Evolutionary conservation across 2,113 vertebrate genomes (phyloP).

Genomic region (Scartelaos histophorus): DNA sequence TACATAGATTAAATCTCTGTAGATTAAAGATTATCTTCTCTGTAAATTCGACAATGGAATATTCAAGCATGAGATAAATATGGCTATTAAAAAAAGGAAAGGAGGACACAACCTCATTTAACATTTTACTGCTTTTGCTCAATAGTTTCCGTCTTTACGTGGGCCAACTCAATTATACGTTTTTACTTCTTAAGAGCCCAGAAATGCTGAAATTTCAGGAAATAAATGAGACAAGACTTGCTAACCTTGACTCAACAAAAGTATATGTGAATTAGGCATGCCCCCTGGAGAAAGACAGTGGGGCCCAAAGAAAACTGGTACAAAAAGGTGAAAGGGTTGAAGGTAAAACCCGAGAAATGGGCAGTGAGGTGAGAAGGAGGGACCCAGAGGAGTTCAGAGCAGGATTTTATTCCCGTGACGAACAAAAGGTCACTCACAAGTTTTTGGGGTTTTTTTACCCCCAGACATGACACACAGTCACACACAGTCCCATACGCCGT

Average conservation of each 20-base stretch:
- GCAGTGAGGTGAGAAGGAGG: slow-evolving; percentile 46
- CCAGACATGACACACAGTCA: slow-evolving; percentile 14
- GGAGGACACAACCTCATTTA: not conserved
- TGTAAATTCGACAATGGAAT: no score
- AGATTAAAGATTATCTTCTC: no score
- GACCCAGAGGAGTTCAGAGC: slow-evolving; percentile 23
- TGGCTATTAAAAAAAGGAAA: no score
- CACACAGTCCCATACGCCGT: not conserved
- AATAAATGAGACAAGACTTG: slow-evolving; percentile 36
- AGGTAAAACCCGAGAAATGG: slow-evolving; percentile 37
- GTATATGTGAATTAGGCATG: slow-evolving; percentile 37
- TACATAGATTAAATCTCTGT: no score
- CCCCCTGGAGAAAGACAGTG: slow-evolving; percentile 25
- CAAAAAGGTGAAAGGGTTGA: slow-evolving; percentile 36
- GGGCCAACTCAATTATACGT: slow-evolving; percentile 15
- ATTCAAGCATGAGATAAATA: no score
- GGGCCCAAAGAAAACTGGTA: slow-evolving; percentile 41
- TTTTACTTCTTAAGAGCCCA: slow-evolving; percentile 22
- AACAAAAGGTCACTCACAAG: slow-evolving; percentile 43
- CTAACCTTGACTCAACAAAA: slow-evolving; percentile 58
- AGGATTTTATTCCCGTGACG: slow-evolving; percentile 48
- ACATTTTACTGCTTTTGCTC: slow-evolving; percentile 1
- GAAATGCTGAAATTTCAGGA: slow-evolving; percentile 38
- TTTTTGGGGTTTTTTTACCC: slow-evolving; percentile 2
- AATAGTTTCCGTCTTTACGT: slow-evolving; percentile 19